Evolutionary conservation across 2,888 invertebrate species (phyloP).

Genomic region (Tenthredo amoena): DNA sequence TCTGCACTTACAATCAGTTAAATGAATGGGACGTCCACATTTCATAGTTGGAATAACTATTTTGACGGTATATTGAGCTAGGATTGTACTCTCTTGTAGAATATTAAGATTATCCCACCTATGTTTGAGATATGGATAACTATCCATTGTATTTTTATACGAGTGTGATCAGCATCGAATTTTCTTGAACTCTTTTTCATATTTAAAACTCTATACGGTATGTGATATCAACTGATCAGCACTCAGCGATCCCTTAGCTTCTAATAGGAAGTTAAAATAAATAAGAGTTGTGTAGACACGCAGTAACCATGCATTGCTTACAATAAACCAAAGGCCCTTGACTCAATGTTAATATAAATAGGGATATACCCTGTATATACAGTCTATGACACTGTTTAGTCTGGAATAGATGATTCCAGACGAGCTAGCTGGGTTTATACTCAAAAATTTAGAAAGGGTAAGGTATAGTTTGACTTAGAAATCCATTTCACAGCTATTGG

Average conservation of each 20-base stretch:
- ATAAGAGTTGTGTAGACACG: slow-evolving; percentile 39
- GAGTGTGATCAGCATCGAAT: background rate
- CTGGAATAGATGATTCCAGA: slow-evolving; percentile 58
- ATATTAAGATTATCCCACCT: background rate
- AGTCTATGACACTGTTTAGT: slow-evolving; percentile 64
- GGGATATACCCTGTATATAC: slow-evolving; percentile 51
- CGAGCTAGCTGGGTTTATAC: slow-evolving; percentile 56
- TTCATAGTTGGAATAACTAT: background rate
- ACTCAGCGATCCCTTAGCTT: slow-evolving; percentile 11
- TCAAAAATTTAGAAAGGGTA: slow-evolving; percentile 33
- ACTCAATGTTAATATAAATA: slow-evolving; percentile 59
- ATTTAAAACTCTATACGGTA: background rate
- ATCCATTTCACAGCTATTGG: background rate
- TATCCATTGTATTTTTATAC: background rate
- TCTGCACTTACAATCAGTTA: background rate
- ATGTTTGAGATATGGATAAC: background rate
- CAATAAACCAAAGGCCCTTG: slow-evolving; percentile 57
- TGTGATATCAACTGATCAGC: slow-evolving; percentile 44
- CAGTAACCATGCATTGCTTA: slow-evolving; percentile 49
- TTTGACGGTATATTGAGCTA: background rate
- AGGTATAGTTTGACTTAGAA: background rate
- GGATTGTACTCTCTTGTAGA: background rate
- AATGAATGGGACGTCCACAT: background rate
- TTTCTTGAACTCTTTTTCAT: background rate
- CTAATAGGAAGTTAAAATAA: slow-evolving; percentile 42